Evolutionary conservation across 1,140 invertebrate genomes (phyloP), one percentile per base, ranked within the genome.

Genomic region (Frieseomelitta varia): DNA sequence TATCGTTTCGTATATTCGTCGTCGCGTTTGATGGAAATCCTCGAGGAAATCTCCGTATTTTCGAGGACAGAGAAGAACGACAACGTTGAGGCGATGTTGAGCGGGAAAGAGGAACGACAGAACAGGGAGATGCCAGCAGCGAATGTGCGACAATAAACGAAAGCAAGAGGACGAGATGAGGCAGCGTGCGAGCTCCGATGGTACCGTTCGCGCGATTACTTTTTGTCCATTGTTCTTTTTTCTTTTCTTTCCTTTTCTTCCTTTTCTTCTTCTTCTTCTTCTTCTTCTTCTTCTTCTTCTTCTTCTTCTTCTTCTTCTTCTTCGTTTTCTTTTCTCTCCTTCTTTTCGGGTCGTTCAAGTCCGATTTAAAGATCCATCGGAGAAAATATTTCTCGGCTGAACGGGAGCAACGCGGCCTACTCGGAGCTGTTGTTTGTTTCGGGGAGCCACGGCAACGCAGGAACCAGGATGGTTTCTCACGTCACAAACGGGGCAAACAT

Each of bases 381-480:
- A 68, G 39, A 53, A 79, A n/a, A 79, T 51, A n/a, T n/a, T n/a
- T n/a, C 27, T 56, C 75, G 24, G n/a, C 30, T 51, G 58, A 73
- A 39, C 12, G 21, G 65, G 79, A 84, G 51, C 34, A 51, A 47
- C 24, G 47, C 34, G 24, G n/a, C 30, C 56, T 76, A 11, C 34
- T 21, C 30, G 51, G 27, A 39, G 51, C 65, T 76, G 58, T 47
- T 73, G 51, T 19, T 69, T 19, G 39, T 47, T 53, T 69, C n/a
- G 8, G 58, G 56, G 55, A 39, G 34, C n/a, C 24, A 3, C 34
- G 24, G 2, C 34, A 58, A 8, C 39, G 63, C 3, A 51, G 51
- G 47, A 81, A 82, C 73, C 72, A 82, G 58, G 34, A 76, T 11
- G 74, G 53, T n/a, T 81, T 24, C 63, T 51, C 39, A 34, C 79